These are phyloP conservation scores for Poeciliopsis presidionis DNA, from an alignment of 2,797 vertebrate genomes.

Conservation along the genomic window DNA sequence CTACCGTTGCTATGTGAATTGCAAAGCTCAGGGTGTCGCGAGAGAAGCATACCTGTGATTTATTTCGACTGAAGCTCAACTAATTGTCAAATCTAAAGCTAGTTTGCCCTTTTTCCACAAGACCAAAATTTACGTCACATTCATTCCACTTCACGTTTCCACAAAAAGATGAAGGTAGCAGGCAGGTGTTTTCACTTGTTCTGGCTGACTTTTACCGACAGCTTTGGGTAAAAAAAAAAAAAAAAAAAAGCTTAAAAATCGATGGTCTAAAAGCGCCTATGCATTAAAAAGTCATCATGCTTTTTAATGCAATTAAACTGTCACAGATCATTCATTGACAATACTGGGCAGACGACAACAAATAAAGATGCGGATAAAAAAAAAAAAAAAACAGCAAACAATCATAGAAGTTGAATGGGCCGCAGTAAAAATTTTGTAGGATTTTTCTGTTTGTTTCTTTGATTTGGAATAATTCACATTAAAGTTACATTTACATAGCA, in stretches of 20 bases:
- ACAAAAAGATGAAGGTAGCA: constrained; percentile 7
- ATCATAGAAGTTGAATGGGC: constrained; percentile 19
- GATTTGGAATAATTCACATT: background rate
- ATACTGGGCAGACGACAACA: constrained; percentile 56
- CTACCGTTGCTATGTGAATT: background rate
- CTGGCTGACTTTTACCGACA: constrained; percentile 7
- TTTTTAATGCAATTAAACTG: constrained; percentile 32
- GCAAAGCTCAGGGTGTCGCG: constrained; percentile 1
- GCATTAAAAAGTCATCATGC: constrained; percentile 61
- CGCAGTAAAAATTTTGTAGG: constrained; percentile 13
- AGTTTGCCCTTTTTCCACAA: constrained; percentile 8
- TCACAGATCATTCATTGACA: constrained; percentile 64
- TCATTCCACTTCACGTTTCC: constrained; percentile 27
- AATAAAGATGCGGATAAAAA: constrained; percentile 57
- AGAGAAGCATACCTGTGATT: constrained; percentile 15
- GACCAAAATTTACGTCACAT: constrained; percentile 25
- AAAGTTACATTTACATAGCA: constrained; percentile 12
- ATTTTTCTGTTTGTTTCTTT: no score
- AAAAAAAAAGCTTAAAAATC: constrained; percentile 16
- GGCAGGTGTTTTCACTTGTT: background rate
- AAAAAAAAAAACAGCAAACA: background rate
- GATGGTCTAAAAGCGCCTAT: constrained; percentile 53
- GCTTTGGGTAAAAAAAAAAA: background rate
- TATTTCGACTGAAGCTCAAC: constrained; percentile 25
- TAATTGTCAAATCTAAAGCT: constrained; percentile 22